Conservation (phyloP, 2,888 invertebrate species). For the Drosophila limbata region DNA sequence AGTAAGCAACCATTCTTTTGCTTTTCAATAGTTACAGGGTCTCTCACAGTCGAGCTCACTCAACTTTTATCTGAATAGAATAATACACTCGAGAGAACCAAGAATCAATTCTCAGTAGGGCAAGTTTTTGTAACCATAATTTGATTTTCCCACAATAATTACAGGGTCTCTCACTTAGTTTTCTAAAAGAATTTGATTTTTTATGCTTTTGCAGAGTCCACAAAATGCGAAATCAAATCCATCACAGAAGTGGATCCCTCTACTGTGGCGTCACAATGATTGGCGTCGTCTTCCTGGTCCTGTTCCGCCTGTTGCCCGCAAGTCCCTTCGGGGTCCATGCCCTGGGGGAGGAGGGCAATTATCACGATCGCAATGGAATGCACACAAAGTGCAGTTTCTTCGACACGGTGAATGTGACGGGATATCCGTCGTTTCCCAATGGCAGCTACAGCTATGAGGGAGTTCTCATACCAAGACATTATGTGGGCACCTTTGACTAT, state of each 20-base stretch:
- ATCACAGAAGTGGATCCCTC: conserved; percentile 52
- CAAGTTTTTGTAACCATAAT: too few species aligned
- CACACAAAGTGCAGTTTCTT: conserved; percentile 77
- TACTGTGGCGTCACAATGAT: conserved; percentile 65
- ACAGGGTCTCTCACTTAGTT: too few species aligned
- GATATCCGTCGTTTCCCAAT: conserved; percentile 67
- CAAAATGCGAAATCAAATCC: conserved; percentile 48
- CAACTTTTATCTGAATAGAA: too few species aligned
- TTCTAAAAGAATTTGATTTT: neutral
- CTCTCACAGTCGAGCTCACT: too few species aligned
- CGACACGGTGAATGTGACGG: conserved; percentile 83
- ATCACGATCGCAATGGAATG: conserved; percentile 72
- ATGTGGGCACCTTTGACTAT: conserved; percentile 80
- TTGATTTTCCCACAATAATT: too few species aligned
- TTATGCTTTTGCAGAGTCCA: conserved; percentile 25
- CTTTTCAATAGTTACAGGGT: too few species aligned
- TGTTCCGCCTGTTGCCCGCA: conserved; percentile 63
- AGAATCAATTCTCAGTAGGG: too few species aligned
- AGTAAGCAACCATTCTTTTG: too few species aligned
- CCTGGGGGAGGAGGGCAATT: conserved; percentile 40
- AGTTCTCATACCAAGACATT: conserved; percentile 75
- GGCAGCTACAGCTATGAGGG: conserved; percentile 82
- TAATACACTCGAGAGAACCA: too few species aligned
- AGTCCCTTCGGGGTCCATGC: conserved; percentile 57
- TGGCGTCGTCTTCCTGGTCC: conserved; percentile 50